Conservation (phyloP, 1,140 invertebrate genomes). For the Physella acuta region DNA sequence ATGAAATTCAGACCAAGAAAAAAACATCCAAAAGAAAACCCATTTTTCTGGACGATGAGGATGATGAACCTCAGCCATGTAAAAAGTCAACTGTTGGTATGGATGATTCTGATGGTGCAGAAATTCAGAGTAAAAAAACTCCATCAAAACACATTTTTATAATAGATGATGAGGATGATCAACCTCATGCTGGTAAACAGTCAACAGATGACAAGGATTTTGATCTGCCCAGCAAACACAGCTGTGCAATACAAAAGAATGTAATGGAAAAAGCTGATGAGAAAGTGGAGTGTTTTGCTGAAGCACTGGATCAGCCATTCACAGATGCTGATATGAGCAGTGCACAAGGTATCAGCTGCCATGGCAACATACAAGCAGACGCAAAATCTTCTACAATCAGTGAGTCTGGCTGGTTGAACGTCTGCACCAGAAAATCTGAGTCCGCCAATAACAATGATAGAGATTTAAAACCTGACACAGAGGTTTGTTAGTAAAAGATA, state of each 20-base stretch:
- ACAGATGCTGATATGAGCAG: not conserved
- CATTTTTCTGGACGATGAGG: not conserved
- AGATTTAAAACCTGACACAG: not conserved
- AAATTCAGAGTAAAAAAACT: not conserved
- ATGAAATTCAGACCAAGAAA: not conserved
- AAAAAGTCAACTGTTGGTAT: not conserved
- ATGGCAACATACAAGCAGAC: too few species aligned
- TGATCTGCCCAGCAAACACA: too few species aligned
- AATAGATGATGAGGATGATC: too few species aligned
- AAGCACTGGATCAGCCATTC: not conserved
- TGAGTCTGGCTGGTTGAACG: too few species aligned
- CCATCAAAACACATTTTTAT: not conserved
- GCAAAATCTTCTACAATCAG: too few species aligned
- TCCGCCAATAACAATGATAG: not conserved
- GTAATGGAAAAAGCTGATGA: too few species aligned
- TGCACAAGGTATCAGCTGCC: too few species aligned
- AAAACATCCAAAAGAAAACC: constrained; percentile 3
- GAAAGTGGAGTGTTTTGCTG: too few species aligned
- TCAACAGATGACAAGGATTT: too few species aligned
- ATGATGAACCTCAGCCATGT: not conserved
- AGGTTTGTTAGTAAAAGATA: not conserved
- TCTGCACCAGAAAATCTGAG: not conserved
- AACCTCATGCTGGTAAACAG: too few species aligned
- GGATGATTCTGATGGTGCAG: not conserved
- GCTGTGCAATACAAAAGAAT: too few species aligned